Base-by-base conservation (phyloP, 2,888 invertebrate species). In the Agrotis segetum region DNA sequence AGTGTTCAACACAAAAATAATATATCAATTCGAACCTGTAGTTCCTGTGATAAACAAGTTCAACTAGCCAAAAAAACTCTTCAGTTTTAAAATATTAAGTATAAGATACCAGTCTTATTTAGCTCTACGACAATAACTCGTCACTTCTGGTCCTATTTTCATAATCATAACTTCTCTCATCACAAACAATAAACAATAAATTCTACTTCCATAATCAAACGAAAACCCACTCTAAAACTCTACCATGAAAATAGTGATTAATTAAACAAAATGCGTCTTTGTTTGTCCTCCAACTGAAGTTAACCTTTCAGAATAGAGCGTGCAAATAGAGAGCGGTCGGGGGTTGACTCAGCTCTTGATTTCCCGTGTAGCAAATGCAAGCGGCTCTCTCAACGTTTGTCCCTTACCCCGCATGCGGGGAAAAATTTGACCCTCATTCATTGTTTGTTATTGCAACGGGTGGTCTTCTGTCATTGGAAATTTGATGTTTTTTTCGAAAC, bases 311-410 rank as follows among this genome's bases (percentile, higher is more conserved):
- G 91, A 92, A 89, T 88, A 88, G 87, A 87, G 80, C 79, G 88
- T 84, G 91, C 92, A 95, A 95, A 95, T 94, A 95, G 90, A 80
- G 89, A 85, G 84, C 90, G 85, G 82, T 79, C 77, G 87, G 84
- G 81, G 89, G 92, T 96, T 96, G 95, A 95, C 94, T 93, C 88
- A 92, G 95, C 95, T 93, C 96, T 96, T 92, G 88, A 95, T 91
- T 86, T 88, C 73, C 87, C 95, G 87, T 96, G 96, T 96, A 91
- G 91, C 87, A 89, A 92, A 88, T 90, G 92, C 89, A 81, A 81
- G 78, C 74, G 85, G 86, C 89, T 88, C 81, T 81, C 83, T 81
- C 80, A 69, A 79, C 84, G 84, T 85, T 87, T 88, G 88, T 85
- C 85, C 82, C 81, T 69, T 47, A 52, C 56, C 52, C 59, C 11